Conservation (phyloP, 2,888 invertebrate genomes). For the Noctuana brunneofusca region DNA sequence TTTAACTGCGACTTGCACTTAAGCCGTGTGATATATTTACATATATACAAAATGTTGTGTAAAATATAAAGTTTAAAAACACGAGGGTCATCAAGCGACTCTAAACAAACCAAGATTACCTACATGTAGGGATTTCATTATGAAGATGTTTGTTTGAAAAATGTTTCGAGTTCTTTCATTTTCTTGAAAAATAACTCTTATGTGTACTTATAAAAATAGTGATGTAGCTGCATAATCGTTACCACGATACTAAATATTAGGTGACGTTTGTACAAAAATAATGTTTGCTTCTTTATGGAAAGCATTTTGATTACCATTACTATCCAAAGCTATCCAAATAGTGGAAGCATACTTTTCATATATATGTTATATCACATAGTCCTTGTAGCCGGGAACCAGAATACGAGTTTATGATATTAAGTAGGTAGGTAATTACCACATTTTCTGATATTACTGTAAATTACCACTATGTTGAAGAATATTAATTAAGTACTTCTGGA, state of each 20-base stretch:
- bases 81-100: conserved; percentile 21
- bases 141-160: conserved; percentile 26
- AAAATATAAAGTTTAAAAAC: conserved; percentile 20
- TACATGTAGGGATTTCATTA: conserved; percentile 27
- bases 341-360: no score
- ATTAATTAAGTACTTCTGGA: background rate
- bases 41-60: background rate
- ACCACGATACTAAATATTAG: no score
- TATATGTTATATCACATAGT: no score
- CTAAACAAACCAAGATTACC: conserved; percentile 31
- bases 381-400: no score
- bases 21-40: conserved; percentile 11
- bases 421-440: no score
- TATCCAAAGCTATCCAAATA: no score
- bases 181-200: background rate
- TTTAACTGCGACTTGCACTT: conserved; percentile 6
- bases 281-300: no score
- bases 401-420: no score
- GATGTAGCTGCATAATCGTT: no score
- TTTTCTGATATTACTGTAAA: background rate
- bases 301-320: no score
- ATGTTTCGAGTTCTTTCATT: background rate
- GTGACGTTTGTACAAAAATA: no score
- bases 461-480: background rate
- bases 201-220: no score